Conservation (phyloP, 2,888 invertebrate species). For the Mimumesa dahlbomi region DNA sequence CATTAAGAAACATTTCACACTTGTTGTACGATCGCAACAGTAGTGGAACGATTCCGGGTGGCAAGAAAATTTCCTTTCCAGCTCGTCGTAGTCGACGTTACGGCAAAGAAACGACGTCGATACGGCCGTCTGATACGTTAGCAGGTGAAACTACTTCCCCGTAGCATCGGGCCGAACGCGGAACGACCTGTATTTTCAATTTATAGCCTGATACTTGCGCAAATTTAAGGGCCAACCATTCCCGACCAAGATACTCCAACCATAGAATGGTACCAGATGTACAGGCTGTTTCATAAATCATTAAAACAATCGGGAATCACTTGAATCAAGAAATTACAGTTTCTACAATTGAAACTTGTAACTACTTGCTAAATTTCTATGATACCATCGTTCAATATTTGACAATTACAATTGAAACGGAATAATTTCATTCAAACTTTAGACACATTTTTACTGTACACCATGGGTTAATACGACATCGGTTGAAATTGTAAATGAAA, state of each 20-base stretch:
- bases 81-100: constrained; percentile 29
- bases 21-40: constrained; percentile 18
- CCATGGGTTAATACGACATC: too few relatives aligned
- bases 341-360: too few relatives aligned
- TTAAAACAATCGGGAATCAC: too few relatives aligned
- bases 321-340: too few relatives aligned
- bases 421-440: too few relatives aligned
- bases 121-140: constrained; percentile 21
- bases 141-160: constrained; percentile 30
- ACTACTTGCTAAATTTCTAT: too few relatives aligned
- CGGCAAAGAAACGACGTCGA: constrained; percentile 39
- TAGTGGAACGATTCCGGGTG: constrained; percentile 7
- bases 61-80: constrained; percentile 40
- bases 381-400: too few relatives aligned
- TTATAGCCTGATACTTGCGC: constrained; percentile 70
- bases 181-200: constrained; percentile 69
- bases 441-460: too few relatives aligned
- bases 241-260: constrained; percentile 61
- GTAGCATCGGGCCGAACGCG: constrained; percentile 19
- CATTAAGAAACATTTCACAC: not conserved
- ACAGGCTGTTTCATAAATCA: too few relatives aligned
- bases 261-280: not conserved
- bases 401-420: too few relatives aligned
- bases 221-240: constrained; percentile 69
- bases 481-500: too few relatives aligned